Evolutionary conservation across 2,888 invertebrate genomes (phyloP), one percentile per base, ranked within the genome.

Genomic region (Augiades crinisus): DNA sequence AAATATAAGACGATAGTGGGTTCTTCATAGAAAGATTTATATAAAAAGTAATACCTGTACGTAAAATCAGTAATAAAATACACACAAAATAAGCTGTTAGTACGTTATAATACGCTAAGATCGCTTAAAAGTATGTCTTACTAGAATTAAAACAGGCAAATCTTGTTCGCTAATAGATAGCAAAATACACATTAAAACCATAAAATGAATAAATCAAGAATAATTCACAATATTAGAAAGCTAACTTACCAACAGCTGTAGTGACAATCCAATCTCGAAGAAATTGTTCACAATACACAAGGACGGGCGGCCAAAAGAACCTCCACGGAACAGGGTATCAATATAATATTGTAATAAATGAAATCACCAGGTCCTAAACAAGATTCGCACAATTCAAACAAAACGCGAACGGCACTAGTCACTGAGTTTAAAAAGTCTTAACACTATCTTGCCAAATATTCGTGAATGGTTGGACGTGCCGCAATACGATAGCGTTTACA

Each of bases 291-390:
- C 81, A 80, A 79, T 75, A 78, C 84, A 83, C 81, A 79, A 44
- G 44, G 51, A 51, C 74, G 71, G 72, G 69, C 63, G 66, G 67
- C 70, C 72, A 70, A 62, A 72, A 67, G 64, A 65, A 77, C 72
- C 80, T 81, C 78, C 75, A 82, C 76, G 69, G 68, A 68, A 63
- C 66, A 66, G 71, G 75, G 67, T 73, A 70, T 70, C 64, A 74
- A 81, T 81, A 82, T 75, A 78, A 76, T 79, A 78, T 78, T 75
- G 40, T 77, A 84, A 82, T 72, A 74, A 85, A 83, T 72, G 73
- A 81, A 81, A 78, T 77, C 86, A 86, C 86, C 72, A 81, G 78
- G 78, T 78, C 75, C 38, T 78, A 77, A 84, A 80, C 71, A 75
- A 75, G 74, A 63, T 77, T 72, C 72, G 62, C 84, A 84, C 81